These are phyloP conservation scores for Dicaeum eximium DNA, from an alignment of 2,113 vertebrate genomes.

Conservation along the genomic window DNA sequence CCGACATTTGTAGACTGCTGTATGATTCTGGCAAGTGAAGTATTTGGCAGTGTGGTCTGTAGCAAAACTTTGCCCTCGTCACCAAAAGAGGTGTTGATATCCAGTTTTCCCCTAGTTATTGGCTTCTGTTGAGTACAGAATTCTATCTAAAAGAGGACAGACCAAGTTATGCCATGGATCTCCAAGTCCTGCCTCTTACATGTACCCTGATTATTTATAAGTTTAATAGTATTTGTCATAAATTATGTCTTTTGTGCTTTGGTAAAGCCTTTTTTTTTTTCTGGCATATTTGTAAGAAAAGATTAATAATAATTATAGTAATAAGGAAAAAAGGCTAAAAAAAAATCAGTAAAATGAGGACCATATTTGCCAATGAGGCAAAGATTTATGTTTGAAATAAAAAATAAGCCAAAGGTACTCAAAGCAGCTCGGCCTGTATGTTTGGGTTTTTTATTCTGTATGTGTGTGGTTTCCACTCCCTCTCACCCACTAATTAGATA, in stretches of 20 bases:
- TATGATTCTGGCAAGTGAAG: neutral
- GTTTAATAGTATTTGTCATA: neutral
- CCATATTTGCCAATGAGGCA: neutral
- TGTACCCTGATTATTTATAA: neutral
- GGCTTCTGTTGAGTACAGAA: neutral
- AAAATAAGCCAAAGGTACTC: neutral
- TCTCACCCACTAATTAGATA: neutral
- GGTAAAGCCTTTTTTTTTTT: neutral
- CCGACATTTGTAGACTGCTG: neutral
- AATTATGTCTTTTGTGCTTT: neutral
- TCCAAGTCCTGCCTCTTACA: neutral
- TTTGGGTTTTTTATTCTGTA: neutral
- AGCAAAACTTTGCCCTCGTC: neutral
- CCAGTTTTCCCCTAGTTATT: neutral
- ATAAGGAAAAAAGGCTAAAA: neutral
- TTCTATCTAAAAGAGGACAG: neutral
- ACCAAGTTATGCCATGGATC: neutral
- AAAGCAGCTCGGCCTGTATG: neutral
- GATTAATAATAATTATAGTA: neutral
- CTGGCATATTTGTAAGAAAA: neutral
- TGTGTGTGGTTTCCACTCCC: accelerated
- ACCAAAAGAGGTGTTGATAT: neutral
- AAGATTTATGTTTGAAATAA: neutral
- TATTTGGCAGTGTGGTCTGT: neutral
- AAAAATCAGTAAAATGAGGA: neutral